Base-by-base conservation (phyloP, 2,797 vertebrate genomes). In the Falco columbarius region DNA sequence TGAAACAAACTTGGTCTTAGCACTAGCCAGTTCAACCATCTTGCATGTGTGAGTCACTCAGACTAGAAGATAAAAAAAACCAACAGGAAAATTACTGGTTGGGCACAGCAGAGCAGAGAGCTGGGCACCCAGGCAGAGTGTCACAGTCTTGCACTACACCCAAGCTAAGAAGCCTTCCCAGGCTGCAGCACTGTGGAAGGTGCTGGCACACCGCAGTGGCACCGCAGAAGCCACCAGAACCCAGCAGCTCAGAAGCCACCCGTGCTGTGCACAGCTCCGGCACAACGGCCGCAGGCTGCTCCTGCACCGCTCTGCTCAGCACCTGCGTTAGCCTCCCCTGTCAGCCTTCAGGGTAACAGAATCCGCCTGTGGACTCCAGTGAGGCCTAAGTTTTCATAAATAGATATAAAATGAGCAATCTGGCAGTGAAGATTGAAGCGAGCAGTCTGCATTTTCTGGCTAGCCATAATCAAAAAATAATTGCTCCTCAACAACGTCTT, bases 221-320 rank as follows among this genome's bases (percentile, higher is more conserved):
- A 17, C 47, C 12, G 15, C 61, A 81, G 54, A 68, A 92, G 55
- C 34, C 74, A 76, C 13, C 19, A 44, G 29, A 81, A 61, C 38
- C 22, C 65, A 49, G 46, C 29, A 68, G 54, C 38, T 65, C 26
- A 88, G 76, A 81, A 83, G 49, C 21, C 29, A 55, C 4, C 0
- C 0, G 0, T 12, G 66, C 38, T 7, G 6, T 46, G 30, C 38
- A 46, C 1, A 1, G 63, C 34, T 81, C 58, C 72, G 32, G 34
- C 66, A 72, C 42, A 61, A 81, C 13, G 10, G 26, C 38, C 27
- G 30, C 32, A n/a, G 18, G 40, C 67, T 83, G 22, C 2, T 74
- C 17, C 38, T 36, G n/a, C 44, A 29, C 22, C 44, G 63, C 40
- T 58, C 51, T 73, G 34, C 32, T 55, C 80, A 49, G 44, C 1